A percentile compares a stretch with the other conserved stretches of the same genome.
These are phyloP conservation scores for Tribolium madens DNA, from an alignment of 1,140 invertebrate genomes.

Conservation along the genomic window DNA sequence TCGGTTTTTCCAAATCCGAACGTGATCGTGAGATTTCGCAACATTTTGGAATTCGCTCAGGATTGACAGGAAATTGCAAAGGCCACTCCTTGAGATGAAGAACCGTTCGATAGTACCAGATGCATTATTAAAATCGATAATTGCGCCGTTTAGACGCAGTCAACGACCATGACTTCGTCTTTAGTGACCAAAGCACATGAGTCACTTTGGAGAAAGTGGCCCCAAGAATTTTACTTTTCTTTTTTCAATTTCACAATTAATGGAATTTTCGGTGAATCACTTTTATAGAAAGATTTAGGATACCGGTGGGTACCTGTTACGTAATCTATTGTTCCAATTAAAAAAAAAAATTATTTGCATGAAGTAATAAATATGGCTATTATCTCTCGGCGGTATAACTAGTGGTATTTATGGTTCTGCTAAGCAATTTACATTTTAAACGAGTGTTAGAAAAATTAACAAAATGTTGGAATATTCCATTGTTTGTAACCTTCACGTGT, in stretches of 20 bases:
- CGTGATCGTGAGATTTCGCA: constrained; percentile 3
- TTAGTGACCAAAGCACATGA: constrained; percentile 1
- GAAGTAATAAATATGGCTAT: constrained; percentile 30
- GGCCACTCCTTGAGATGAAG: background rate
- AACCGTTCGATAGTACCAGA: background rate
- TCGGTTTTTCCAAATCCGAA: constrained; percentile 11
- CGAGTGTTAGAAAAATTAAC: background rate
- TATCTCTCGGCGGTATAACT: constrained; percentile 7
- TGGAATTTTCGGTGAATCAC: constrained; percentile 6
- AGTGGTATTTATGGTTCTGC: constrained; percentile 13
- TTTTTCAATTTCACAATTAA: constrained; percentile 13
- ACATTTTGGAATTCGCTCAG: background rate
- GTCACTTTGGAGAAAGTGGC: constrained; percentile 29
- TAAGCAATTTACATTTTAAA: constrained; percentile 32
- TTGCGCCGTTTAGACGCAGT: background rate
- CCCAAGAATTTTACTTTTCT: constrained; percentile 10
- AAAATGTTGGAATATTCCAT: constrained; percentile 4
- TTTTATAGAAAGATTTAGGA: background rate
- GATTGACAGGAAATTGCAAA: background rate
- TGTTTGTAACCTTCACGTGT: constrained; percentile 2
- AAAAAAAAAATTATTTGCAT: constrained; percentile 16
- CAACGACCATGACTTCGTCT: background rate
- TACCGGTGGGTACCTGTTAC: background rate
- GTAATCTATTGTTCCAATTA: constrained; percentile 26
- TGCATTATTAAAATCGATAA: constrained; percentile 16